These are phyloP conservation scores for Drosophila pallidifrons DNA, from an alignment of 1,140 invertebrate genomes.

Conservation along the genomic window DNA sequence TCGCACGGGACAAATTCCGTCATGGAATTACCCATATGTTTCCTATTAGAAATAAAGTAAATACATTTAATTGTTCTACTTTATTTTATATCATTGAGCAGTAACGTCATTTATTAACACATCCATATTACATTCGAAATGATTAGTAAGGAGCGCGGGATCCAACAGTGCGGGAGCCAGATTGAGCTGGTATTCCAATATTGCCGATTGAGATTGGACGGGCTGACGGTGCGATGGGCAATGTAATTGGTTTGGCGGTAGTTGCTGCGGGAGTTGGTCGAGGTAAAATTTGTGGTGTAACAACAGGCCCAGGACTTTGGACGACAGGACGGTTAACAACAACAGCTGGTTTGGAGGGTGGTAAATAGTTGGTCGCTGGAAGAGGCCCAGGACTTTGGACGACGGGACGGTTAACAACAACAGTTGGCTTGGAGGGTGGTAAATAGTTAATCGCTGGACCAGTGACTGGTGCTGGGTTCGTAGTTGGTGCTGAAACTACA, in stretches of 20 bases:
- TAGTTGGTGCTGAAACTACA: background rate
- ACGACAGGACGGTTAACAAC: background rate
- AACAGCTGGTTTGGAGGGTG: background rate
- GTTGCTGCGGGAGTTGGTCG: background rate
- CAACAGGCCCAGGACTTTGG: background rate
- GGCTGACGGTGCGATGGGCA: background rate
- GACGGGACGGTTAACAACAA: background rate
- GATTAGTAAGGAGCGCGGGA: constrained; percentile 6
- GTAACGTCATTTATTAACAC: background rate
- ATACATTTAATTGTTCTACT: background rate
- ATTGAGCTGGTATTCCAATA: background rate
- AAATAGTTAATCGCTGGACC: background rate
- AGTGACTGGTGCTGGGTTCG: background rate
- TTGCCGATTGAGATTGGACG: background rate
- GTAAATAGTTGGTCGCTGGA: background rate
- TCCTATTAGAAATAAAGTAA: background rate
- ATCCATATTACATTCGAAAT: background rate
- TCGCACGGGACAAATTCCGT: no score
- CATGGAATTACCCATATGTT: no score
- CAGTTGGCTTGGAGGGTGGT: background rate
- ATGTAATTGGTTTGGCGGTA: background rate
- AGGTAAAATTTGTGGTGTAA: background rate
- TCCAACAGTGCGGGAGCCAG: constrained; percentile 7
- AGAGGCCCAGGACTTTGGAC: background rate
- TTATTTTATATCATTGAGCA: background rate